Evolutionary conservation across 2,888 invertebrate genomes (phyloP).

Genomic region (Odontomyia ornata): DNA sequence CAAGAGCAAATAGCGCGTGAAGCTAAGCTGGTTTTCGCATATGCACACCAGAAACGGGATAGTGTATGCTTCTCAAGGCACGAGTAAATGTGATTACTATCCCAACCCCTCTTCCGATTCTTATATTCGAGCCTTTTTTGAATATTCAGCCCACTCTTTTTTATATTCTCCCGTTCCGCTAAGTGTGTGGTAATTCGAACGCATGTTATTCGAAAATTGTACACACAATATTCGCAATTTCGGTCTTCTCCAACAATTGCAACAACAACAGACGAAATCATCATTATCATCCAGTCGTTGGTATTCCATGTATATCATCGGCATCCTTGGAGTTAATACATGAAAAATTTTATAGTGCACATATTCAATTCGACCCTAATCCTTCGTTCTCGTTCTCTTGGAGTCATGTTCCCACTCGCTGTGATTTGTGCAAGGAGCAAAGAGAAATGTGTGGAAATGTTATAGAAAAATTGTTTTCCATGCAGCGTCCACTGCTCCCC

Average conservation of each 20-base stretch:
- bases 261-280: constrained; percentile 31
- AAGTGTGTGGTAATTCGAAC: constrained; percentile 30
- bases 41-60: too few species aligned
- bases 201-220: constrained; percentile 9
- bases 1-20: too few species aligned
- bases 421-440: constrained; percentile 36
- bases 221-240: constrained; percentile 41
- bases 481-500: constrained; percentile 20
- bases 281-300: constrained; percentile 13
- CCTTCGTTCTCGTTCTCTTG: constrained; percentile 1
- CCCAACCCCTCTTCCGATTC: background rate
- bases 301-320: constrained; percentile 30
- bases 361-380: constrained; percentile 35
- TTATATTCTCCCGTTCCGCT: background rate
- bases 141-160: constrained; percentile 6
- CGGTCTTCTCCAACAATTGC: background rate
- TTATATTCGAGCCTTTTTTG: constrained; percentile 14
- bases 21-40: too few species aligned
- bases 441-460: constrained; percentile 33
- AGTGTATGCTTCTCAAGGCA: too few species aligned
- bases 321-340: constrained; percentile 25
- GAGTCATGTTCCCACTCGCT: constrained; percentile 11
- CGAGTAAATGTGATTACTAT: too few species aligned
- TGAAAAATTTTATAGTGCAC: constrained; percentile 37
- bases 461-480: constrained; percentile 38